A percentile compares a stretch with the other conserved stretches of the same genome.
Conservation (phyloP, 2,888 invertebrate species). For the Meliscaeva auricollis region DNA sequence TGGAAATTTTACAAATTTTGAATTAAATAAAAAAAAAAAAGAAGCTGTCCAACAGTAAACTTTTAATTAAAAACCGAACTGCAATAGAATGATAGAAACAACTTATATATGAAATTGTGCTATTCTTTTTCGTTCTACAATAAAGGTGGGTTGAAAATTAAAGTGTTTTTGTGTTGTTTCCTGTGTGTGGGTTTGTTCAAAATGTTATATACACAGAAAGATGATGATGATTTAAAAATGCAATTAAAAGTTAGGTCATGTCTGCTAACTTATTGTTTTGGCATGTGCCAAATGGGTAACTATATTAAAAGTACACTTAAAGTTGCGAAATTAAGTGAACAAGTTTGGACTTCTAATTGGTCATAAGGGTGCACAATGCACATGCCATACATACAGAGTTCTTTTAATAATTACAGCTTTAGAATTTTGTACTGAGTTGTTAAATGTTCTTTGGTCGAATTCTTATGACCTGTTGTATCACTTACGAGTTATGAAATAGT, state of each 20-base stretch:
- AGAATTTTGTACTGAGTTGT: too few species aligned
- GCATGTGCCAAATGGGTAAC: not conserved
- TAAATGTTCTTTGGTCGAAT: too few species aligned
- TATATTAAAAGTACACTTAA: not conserved
- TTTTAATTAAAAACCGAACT: slow-evolving; percentile 52
- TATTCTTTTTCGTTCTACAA: not conserved
- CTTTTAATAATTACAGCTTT: too few species aligned
- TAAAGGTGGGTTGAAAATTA: not conserved
- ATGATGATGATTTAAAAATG: slow-evolving; percentile 43
- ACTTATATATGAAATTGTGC: not conserved
- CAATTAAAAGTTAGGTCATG: slow-evolving; percentile 47
- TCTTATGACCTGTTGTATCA: too few species aligned
- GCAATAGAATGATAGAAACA: slow-evolving; percentile 5
- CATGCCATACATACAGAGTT: too few species aligned
- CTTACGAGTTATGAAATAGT: too few species aligned
- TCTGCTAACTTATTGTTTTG: slow-evolving; percentile 36
- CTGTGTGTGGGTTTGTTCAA: not conserved
- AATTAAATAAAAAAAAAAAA: not conserved
- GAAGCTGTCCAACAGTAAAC: slow-evolving; percentile 8
- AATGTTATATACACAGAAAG: not conserved
- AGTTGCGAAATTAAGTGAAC: not conserved
- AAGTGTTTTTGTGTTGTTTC: not conserved
- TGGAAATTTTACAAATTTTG: slow-evolving; percentile 17
- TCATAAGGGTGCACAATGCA: not conserved
- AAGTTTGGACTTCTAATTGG: not conserved